Percentiles rank a stretch among this genome's conserved stretches.
phyloP scores from a whole-genome alignment of 2,797 vertebrate species.

The Enteromius radiatus region DNA sequence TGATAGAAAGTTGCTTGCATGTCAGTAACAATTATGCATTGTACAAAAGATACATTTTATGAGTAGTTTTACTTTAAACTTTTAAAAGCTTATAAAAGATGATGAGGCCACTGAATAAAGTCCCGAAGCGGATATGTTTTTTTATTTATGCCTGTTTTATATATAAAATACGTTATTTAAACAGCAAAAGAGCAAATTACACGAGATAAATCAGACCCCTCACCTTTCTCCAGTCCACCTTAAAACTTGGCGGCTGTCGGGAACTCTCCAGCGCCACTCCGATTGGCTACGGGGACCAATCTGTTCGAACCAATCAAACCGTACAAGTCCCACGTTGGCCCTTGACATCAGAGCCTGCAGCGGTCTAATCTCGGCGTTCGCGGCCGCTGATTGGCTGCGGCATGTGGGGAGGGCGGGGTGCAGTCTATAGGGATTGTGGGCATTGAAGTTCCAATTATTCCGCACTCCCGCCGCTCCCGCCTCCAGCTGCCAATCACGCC shows the following conservation, averaged over 20 bases:
- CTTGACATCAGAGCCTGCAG: constrained; percentile 56
- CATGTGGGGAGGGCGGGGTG: constrained; percentile 55
- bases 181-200: constrained; percentile 14
- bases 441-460: constrained; percentile 85
- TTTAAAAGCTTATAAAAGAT: neutral
- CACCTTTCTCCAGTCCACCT: constrained; percentile 71
- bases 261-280: constrained; percentile 36
- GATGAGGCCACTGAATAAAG: neutral
- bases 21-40: neutral
- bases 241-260: constrained; percentile 68
- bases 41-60: neutral
- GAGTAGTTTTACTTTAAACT: neutral
- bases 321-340: constrained; percentile 77
- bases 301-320: constrained; percentile 64
- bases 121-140: neutral
- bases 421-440: constrained; percentile 82
- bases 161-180: neutral
- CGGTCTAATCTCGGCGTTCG: constrained; percentile 65
- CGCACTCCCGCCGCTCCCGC: constrained; percentile 52
- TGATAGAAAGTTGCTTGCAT: neutral
- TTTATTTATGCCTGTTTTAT: neutral
- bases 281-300: constrained; percentile 65
- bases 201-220: neutral
- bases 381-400: constrained; percentile 67
- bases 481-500: constrained; percentile 76